Evolutionary conservation across 2,797 vertebrate species (phyloP).

Genomic region (Nothura maculosa): DNA sequence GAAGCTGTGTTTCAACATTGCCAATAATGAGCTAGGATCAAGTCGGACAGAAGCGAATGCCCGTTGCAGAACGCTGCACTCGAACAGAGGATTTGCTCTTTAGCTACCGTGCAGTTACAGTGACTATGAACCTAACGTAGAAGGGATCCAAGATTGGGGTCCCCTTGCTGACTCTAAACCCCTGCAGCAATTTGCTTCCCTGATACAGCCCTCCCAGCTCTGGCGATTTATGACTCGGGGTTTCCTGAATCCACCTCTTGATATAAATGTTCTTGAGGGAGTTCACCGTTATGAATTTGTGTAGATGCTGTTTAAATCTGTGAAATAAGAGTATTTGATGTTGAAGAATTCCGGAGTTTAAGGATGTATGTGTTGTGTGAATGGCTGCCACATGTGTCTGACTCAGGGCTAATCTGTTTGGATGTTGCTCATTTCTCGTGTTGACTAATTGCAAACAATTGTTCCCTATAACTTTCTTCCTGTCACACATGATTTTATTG

Average conservation of each 20-base stretch:
- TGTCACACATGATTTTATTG: not conserved
- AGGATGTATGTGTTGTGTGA: not conserved
- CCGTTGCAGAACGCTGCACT: not conserved
- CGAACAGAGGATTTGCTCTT: not conserved
- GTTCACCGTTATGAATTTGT: not conserved
- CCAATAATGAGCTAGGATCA: not conserved
- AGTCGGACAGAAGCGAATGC: not conserved
- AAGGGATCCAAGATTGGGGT: not conserved
- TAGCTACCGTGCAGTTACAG: not conserved
- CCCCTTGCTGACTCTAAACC: not conserved
- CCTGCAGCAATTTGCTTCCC: not conserved
- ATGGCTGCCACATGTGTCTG: not conserved
- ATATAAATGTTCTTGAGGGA: not conserved
- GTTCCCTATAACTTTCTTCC: not conserved
- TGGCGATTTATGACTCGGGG: not conserved
- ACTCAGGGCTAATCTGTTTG: not conserved
- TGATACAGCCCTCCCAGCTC: not conserved
- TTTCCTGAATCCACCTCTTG: not conserved
- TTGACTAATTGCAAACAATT: not conserved
- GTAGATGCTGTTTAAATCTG: not conserved
- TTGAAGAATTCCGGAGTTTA: slow-evolving; percentile 20
- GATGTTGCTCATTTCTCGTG: not conserved
- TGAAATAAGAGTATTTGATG: not conserved
- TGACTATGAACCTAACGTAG: not conserved
- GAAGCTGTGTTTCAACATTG: not conserved